Conservation (phyloP, 2,888 invertebrate genomes). For the Agrotis puta region DNA sequence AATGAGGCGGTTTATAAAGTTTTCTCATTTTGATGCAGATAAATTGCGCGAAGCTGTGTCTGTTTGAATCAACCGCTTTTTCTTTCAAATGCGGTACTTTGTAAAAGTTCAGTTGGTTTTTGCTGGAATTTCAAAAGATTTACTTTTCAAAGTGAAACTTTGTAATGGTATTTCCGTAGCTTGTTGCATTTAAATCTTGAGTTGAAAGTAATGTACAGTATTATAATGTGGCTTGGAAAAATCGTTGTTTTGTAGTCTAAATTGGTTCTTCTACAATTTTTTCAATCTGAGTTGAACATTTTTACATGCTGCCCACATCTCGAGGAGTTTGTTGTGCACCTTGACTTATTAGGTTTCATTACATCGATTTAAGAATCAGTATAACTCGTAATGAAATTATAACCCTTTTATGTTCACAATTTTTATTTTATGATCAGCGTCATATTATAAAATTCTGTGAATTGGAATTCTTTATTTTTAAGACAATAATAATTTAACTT, state of each 20-base stretch:
- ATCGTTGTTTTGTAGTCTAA: neutral
- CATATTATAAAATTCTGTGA: no score
- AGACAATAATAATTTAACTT: no score
- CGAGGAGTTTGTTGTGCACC: no score
- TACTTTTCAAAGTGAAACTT: conserved; percentile 35
- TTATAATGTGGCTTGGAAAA: neutral
- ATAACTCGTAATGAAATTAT: no score
- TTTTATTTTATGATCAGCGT: no score
- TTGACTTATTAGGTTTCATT: no score
- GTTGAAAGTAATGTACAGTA: neutral
- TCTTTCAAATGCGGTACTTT: conserved; percentile 30
- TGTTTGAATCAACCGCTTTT: conserved; percentile 67
- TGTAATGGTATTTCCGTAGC: conserved; percentile 27
- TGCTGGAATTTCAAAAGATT: conserved; percentile 24
- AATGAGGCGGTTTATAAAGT: conserved; percentile 35
- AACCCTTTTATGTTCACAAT: no score
- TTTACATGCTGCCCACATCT: no score
- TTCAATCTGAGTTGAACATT: no score
- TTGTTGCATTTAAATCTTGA: conserved; percentile 15
- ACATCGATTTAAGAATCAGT: no score
- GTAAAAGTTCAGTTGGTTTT: conserved; percentile 18
- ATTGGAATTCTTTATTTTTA: no score
- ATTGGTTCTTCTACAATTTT: no score
- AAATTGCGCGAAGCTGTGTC: conserved; percentile 68
- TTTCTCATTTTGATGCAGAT: conserved; percentile 42